Percentiles rank a stretch among this genome's conserved stretches.
phyloP scores from a whole-genome alignment of 2,888 invertebrate species.

The Machimus atricapillus region DNA sequence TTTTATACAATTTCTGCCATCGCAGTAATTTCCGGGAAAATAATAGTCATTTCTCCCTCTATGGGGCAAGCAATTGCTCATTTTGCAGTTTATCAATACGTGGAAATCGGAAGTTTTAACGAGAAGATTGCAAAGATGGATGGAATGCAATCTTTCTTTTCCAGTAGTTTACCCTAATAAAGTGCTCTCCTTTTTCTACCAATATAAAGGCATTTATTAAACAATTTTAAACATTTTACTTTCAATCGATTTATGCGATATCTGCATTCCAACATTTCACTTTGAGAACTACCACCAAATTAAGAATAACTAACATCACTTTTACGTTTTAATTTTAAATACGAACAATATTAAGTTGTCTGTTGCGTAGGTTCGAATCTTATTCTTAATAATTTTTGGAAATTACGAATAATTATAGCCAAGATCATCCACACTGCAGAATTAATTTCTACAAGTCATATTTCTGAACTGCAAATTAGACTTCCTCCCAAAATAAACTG shows the following conservation, averaged over 20 bases:
- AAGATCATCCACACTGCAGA: background rate
- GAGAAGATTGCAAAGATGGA: background rate
- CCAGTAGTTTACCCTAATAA: background rate
- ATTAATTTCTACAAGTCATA: background rate
- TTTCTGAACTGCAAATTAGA: background rate
- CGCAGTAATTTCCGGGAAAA: background rate
- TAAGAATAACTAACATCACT: background rate
- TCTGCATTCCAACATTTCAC: too few species aligned
- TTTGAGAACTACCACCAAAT: too few species aligned
- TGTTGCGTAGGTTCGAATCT: background rate
- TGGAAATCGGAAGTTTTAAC: background rate
- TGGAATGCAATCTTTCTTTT: background rate
- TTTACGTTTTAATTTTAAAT: background rate
- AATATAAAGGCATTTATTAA: too few species aligned
- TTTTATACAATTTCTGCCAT: background rate
- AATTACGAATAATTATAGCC: background rate
- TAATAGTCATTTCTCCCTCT: background rate
- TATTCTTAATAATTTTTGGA: background rate
- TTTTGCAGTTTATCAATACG: background rate
- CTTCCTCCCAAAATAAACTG: background rate
- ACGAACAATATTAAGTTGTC: background rate
- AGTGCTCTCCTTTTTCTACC: background rate
- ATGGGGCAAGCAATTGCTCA: background rate
- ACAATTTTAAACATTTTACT: too few species aligned
- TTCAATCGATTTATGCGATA: too few species aligned